phyloP scores from a whole-genome alignment of 2,113 vertebrate genomes.

The Otolemur garnettii region DNA sequence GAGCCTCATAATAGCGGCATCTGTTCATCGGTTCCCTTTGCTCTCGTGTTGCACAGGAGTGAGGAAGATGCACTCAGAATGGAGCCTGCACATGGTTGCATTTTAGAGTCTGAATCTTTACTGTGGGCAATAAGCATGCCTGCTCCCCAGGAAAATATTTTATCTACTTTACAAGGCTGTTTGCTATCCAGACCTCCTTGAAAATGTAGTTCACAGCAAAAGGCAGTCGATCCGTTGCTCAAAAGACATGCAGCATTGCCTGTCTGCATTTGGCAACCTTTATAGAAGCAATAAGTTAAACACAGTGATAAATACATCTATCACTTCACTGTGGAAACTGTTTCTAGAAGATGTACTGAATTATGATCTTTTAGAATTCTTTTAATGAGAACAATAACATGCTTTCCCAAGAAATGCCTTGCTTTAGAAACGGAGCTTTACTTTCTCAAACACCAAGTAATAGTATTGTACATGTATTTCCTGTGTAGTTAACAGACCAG shows the following conservation, averaged over 20 bases:
- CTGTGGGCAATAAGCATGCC: background rate
- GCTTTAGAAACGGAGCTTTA: background rate
- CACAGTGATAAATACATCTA: background rate
- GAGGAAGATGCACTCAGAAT: background rate
- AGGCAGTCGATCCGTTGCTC: background rate
- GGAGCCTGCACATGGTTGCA: background rate
- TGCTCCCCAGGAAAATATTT: background rate
- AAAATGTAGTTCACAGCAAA: constrained; percentile 19
- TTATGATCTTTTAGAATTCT: constrained; percentile 32
- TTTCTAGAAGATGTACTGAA: background rate
- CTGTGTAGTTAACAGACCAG: constrained; percentile 13
- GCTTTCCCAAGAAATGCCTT: background rate
- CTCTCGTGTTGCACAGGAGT: background rate
- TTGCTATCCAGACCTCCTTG: background rate
- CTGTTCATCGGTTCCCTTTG: background rate
- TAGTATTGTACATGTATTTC: background rate
- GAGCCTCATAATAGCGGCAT: too few species aligned
- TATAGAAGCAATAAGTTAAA: background rate
- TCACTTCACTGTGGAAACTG: constrained; percentile 4
- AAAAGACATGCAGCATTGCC: background rate
- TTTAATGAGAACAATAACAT: background rate
- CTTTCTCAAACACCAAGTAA: background rate
- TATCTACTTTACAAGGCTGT: background rate
- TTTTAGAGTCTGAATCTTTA: background rate
- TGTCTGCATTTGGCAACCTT: background rate